These are phyloP conservation scores for Dinoponera quadriceps DNA, from an alignment of 1,140 invertebrate genomes.

Conservation along the genomic window DNA sequence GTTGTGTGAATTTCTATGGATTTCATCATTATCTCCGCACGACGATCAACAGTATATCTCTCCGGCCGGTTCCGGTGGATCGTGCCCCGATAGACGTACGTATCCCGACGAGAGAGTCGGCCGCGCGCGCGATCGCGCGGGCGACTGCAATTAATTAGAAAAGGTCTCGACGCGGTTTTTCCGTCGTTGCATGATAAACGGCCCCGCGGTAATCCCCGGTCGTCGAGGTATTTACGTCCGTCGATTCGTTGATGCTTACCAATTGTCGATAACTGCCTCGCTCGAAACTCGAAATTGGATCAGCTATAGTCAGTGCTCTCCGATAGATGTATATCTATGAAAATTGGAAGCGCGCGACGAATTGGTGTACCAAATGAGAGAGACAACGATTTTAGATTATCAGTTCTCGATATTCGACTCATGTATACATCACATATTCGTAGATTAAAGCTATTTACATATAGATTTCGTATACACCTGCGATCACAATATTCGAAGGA, in stretches of 20 bases:
- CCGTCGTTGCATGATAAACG: conserved; percentile 28
- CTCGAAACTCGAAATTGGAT: conserved; percentile 48
- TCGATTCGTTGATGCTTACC: conserved; percentile 46
- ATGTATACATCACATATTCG: conserved; percentile 71
- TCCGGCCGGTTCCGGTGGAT: conserved; percentile 33
- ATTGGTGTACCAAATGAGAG: conserved; percentile 62
- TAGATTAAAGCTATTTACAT: conserved; percentile 76
- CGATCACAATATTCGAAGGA: conserved; percentile 71
- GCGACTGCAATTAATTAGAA: conserved; percentile 44
- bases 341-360: conserved; percentile 59
- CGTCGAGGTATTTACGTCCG: conserved; percentile 26
- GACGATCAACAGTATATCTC: conserved; percentile 42
- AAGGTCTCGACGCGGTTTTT: conserved; percentile 9
- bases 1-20: conserved; percentile 58
- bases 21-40: conserved; percentile 62
- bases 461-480: conserved; percentile 78
- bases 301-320: conserved; percentile 41
- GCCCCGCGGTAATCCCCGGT: conserved; percentile 51
- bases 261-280: conserved; percentile 31
- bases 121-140: conserved; percentile 7
- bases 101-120: conserved; percentile 15
- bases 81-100: conserved; percentile 16
- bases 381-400: conserved; percentile 62
- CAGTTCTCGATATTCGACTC: conserved; percentile 68
- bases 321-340: conserved; percentile 44